Conservation (phyloP, 23 tunicate genomes). For the Trididemnum nubilum region DNA sequence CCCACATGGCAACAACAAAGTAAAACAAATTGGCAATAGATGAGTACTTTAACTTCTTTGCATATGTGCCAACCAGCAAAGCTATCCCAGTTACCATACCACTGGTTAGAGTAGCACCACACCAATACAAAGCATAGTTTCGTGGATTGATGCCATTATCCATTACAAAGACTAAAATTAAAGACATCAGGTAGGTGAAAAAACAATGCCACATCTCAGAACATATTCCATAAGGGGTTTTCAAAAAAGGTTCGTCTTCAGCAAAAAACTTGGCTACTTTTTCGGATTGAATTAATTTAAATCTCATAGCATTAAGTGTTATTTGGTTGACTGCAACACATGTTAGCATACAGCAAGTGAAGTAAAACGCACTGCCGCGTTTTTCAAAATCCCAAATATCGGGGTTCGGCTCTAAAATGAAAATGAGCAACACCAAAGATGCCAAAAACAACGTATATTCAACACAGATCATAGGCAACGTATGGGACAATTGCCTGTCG, state of each 20-base stretch:
- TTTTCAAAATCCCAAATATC: constrained; percentile 15
- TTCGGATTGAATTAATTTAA: not conserved
- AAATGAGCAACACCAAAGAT: not conserved
- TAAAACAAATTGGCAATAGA: not conserved
- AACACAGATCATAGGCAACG: not conserved
- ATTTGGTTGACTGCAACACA: not conserved
- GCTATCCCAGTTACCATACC: not conserved
- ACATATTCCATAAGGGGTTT: not conserved
- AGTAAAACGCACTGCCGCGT: not conserved
- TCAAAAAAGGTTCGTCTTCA: not conserved
- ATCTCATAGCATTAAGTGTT: not conserved
- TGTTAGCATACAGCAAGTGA: not conserved
- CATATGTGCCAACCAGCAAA: not conserved
- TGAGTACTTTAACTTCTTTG: not conserved
- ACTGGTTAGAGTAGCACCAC: not conserved
- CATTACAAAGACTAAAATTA: not conserved
- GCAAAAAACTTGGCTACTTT: not conserved
- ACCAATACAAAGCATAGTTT: not conserved
- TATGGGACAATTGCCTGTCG: not conserved
- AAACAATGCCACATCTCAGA: not conserved
- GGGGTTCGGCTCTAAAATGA: not conserved
- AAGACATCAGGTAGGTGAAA: not conserved
- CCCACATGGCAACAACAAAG: not conserved
- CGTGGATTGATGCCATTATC: not conserved
- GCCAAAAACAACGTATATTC: not conserved